Evolutionary conservation across 2,113 vertebrate genomes (phyloP), one percentile per base, ranked within the genome.

Genomic region (Notechis scutatus): DNA sequence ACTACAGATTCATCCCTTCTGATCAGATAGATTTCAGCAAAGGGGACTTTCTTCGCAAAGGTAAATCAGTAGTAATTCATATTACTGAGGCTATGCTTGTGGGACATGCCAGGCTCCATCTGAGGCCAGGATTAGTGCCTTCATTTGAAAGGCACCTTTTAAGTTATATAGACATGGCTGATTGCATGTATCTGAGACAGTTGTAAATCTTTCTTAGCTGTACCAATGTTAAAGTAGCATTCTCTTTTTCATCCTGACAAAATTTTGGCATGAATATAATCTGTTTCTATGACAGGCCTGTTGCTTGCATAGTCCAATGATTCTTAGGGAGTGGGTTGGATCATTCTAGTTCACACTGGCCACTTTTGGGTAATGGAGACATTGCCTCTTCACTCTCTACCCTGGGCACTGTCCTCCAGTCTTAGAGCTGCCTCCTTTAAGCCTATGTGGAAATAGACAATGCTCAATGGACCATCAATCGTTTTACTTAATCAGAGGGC

Each of bases 11-110:
- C 34, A 0, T 95, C 2, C 21, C 85, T 50, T 59, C 89, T 2
- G 21, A 42, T 0, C 0, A 92, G 0, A 1, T 23, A 10, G 29
- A 0, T 0, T 88, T 15, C 29, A 50, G 42, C 2, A 93, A 94
- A 88, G 91, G 94, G 0, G 5, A 5, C 3, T 96, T 96, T 93
- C 94, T 96, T 26, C 88, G 92, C 8, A 95, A 96, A 96, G 95
- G 93, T 96, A 95, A 91, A 12, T 59, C n/a, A 3, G 29, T 88
- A 87, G 23, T 6, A 21, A 34, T 52, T 74, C 12, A 9, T 47
- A 87, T 1, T 56, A 18, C 59, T 29, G 20, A 45, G 85, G 23
- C 20, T 39, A 45, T 39, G 81, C 81, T 85, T 39, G 26, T 7
- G 52, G 54, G n/a, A 57, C 9, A 9, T 34, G 14, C 23, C 10